Evolutionary conservation across 2,113 vertebrate genomes (phyloP).

Genomic region (Phaethornis superciliosus): DNA sequence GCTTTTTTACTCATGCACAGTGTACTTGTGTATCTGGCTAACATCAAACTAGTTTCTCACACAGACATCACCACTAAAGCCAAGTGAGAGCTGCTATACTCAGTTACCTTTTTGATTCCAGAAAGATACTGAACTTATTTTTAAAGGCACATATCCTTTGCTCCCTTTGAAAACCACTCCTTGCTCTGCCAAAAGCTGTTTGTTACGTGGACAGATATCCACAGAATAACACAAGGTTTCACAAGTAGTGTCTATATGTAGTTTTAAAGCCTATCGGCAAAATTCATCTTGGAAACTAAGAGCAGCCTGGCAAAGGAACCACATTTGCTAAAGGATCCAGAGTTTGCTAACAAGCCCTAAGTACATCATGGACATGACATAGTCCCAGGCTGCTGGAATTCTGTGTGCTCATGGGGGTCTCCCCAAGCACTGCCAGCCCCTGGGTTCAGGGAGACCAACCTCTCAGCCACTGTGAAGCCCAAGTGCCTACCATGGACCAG

Average conservation of each 20-base stretch:
- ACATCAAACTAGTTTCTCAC: neutral
- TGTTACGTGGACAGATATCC: neutral
- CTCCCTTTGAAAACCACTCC: neutral
- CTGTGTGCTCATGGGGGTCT: neutral
- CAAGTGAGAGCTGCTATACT: neutral
- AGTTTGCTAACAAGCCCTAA: neutral
- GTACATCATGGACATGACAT: rapidly evolving
- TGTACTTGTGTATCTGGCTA: neutral
- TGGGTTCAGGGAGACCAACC: neutral
- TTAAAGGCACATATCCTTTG: neutral
- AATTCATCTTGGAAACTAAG: neutral
- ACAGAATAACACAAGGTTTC: neutral
- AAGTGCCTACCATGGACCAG: rapidly evolving
- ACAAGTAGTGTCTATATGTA: rapidly evolving
- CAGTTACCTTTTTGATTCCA: neutral
- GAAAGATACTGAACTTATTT: neutral
- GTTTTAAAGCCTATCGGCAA: neutral
- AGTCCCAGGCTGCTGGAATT: neutral
- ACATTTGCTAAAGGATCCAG: neutral
- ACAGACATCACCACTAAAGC: neutral
- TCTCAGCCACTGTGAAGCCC: neutral
- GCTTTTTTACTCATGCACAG: neutral
- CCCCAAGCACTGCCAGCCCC: neutral
- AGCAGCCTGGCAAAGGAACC: neutral
- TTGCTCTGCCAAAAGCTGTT: neutral